These are phyloP conservation scores for Corythornis madagascariensis DNA, from an alignment of 2,113 vertebrate species.

Conservation along the genomic window DNA sequence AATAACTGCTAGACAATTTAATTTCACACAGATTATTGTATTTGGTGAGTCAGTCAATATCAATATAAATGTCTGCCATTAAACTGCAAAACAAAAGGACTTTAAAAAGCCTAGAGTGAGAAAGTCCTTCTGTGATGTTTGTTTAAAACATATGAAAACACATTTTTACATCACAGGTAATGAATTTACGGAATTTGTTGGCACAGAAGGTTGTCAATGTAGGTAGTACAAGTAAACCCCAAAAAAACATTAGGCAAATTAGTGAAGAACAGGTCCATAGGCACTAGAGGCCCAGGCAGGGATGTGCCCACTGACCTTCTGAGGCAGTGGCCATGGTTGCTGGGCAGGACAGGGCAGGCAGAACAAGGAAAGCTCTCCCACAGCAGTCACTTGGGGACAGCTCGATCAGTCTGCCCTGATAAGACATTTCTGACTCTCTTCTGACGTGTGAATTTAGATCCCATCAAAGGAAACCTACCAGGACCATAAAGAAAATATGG, in stretches of 20 bases:
- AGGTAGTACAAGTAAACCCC: background rate
- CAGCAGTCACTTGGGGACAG: background rate
- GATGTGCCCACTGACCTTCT: background rate
- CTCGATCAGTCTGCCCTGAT: background rate
- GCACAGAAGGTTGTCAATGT: background rate
- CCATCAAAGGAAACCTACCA: background rate
- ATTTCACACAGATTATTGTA: background rate
- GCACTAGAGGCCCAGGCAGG: background rate
- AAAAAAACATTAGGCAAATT: background rate
- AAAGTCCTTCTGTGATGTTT: background rate
- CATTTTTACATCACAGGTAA: background rate
- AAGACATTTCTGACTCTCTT: background rate
- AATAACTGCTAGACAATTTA: background rate
- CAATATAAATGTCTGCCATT: background rate
- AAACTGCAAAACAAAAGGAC: background rate
- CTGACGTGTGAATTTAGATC: background rate
- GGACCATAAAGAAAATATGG: background rate
- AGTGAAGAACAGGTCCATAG: background rate
- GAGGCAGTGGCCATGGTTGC: background rate
- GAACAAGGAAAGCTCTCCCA: background rate
- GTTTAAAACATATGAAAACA: background rate
- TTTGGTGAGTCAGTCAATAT: background rate
- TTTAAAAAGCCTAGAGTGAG: background rate
- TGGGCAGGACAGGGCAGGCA: accelerated
- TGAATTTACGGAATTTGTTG: background rate